Evolutionary conservation across 1,140 invertebrate genomes (phyloP), one percentile per base, ranked within the genome.

Genomic region (Zaprionus inermis): DNA sequence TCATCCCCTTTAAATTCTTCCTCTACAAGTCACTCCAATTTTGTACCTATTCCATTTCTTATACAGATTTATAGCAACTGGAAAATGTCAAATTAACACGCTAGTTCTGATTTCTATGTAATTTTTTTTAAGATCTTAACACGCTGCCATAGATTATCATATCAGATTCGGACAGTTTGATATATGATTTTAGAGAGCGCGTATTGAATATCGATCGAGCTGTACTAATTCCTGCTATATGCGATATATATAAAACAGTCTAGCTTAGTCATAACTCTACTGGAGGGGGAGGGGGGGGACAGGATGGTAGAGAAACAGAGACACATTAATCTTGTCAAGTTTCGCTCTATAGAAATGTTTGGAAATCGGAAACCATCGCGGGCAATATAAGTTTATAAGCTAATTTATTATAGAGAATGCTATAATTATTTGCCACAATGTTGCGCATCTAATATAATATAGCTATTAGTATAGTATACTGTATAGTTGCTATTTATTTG

Each of bases 241-340:
- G 41, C 12, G 55, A 57, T 59, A 59, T 68, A 28, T 57, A 44
- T 44, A 16, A 44, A 44, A 44, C 24, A 14, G 22, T 22, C 22
- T 52, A 59, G 52, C 57, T 73, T 55, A 67, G 70, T 81, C 82
- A 85, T 81, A 86, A 85, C 70, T 84, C 78, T 85, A 28, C 71
- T 72, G n/a, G n/a, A n/a, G n/a, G n/a, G n/a, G n/a, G n/a, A n/a
- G n/a, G n/a, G n/a, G n/a, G n/a, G n/a, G n/a, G n/a, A n/a, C n/a
- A n/a, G n/a, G n/a, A n/a, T n/a, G n/a, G n/a, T n/a, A n/a, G n/a
- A n/a, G 78, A 71, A 76, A 76, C n/a, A 79, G 76, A 70, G 72
- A 56, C 65, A 18, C 55, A 81, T 86, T 85, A 81, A 85, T 85
- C 81, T 85, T 82, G 79, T 34, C 34, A 79, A 81, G 70, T 78